These are phyloP conservation scores for Arrhopalites spinosus DNA, from an alignment of 2,888 invertebrate genomes.

Conservation along the genomic window DNA sequence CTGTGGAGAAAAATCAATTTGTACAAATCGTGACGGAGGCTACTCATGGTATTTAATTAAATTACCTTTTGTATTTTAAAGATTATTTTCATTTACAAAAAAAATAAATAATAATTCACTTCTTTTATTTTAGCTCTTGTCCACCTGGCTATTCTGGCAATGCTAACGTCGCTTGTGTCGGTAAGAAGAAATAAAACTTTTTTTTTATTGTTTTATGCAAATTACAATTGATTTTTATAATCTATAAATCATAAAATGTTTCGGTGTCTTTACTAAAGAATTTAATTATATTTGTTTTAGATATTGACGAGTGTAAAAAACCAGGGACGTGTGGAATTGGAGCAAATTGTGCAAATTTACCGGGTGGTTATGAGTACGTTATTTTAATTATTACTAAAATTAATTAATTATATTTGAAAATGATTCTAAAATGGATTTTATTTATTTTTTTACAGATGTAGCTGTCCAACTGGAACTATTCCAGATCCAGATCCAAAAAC, in stretches of 20 bases:
- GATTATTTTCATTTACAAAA: no score
- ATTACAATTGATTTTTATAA: no score
- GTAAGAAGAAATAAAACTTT: constrained; percentile 57
- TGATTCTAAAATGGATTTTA: no score
- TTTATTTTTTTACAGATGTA: constrained; percentile 47
- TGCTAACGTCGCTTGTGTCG: constrained; percentile 75
- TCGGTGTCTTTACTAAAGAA: no score
- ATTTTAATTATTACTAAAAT: no score
- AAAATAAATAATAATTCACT: no score
- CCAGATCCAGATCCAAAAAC: constrained; percentile 83
- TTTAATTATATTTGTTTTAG: constrained; percentile 61
- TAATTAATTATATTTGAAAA: no score
- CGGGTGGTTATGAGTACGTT: constrained; percentile 75
- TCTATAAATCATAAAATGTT: no score
- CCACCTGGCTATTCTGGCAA: constrained; percentile 85
- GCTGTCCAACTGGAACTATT: constrained; percentile 79
- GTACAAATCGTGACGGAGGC: constrained; percentile 79
- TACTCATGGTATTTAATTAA: no score
- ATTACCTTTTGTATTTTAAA: no score
- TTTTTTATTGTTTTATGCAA: neutral
- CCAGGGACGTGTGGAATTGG: constrained; percentile 77
- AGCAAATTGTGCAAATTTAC: constrained; percentile 77
- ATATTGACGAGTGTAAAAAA: constrained; percentile 80
- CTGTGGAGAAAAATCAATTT: constrained; percentile 82
- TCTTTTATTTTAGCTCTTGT: no score